These are phyloP conservation scores for Chlorospingus flavigularis DNA, from an alignment of 2,797 vertebrate species.

Conservation along the genomic window DNA sequence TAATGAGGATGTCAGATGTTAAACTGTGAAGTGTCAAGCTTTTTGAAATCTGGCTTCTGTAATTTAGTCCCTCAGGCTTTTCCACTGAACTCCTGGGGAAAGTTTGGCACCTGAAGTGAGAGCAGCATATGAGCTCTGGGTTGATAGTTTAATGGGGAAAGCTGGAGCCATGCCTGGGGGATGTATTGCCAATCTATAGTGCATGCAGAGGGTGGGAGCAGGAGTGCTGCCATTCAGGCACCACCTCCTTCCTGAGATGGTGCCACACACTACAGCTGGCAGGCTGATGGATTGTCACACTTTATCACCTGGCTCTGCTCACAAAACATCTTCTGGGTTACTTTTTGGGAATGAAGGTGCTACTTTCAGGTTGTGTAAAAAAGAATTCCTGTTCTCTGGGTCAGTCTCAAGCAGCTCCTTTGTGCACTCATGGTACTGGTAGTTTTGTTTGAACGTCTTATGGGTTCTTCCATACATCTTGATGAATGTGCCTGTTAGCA, in stretches of 20 bases:
- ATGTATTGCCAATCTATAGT: not conserved
- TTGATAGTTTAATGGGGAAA: not conserved
- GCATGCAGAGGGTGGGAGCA: not conserved
- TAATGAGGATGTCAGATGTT: conserved; percentile 27
- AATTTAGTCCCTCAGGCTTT: conserved; percentile 34
- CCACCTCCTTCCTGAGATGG: rapidly evolving
- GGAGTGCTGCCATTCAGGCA: not conserved
- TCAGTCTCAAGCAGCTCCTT: not conserved
- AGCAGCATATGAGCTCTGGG: not conserved
- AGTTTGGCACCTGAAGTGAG: conserved; percentile 15
- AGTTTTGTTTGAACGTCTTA: not conserved
- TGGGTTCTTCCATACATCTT: rapidly evolving
- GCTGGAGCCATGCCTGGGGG: not conserved
- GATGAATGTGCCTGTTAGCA: not conserved
- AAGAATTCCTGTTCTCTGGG: not conserved
- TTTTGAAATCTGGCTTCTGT: not conserved
- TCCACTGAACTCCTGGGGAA: conserved; percentile 30
- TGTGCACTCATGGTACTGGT: rapidly evolving
- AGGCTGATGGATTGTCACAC: rapidly evolving
- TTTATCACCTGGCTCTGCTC: not conserved
- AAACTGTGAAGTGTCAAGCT: not conserved
- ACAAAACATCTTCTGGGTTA: not conserved
- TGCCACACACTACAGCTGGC: not conserved
- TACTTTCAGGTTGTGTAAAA: not conserved
- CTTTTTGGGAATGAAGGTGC: not conserved